Evolutionary conservation across 2,888 invertebrate species (phyloP), one percentile per base, ranked within the genome.

Genomic region (Disparrhopalites patrizii): DNA sequence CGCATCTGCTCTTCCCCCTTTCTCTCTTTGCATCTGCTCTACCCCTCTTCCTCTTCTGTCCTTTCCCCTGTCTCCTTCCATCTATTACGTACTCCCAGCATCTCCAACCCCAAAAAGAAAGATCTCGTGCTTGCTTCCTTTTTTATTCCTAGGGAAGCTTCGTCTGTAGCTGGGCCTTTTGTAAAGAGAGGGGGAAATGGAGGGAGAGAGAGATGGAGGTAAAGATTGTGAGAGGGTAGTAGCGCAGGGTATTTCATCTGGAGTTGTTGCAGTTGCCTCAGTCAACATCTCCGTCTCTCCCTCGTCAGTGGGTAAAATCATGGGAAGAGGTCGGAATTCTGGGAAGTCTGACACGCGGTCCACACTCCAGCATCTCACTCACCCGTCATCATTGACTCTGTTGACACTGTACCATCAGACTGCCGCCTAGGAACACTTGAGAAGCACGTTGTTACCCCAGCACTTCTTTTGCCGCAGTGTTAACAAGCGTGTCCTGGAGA

Each of bases 331-430:
- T 61, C 65, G 54, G 56, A 65, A 43, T 54, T 52, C 36, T 50
- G 18, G 64, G 57, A 38, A 57, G 52, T 50, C 58, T 55, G 51
- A 54, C 65, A 58, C 61, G 61, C 62, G 65, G 65, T 63, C 55
- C 62, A 67, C 18, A 60, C 58, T 55, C 73, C 77, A 74, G 77
- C 77, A 67, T 78, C 78, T 51, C 79, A 79, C 57, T 79, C 77
- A 73, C 78, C 78, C 75, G 78, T 79, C 72, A 79, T 79, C 76
- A 77, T 77, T 70, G 77, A 77, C 65, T 78, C 78, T 68, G 78
- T 78, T 69, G 78, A 31, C 67, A 69, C 47, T 54, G n/a, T n/a
- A n/a, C n/a, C n/a, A n/a, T n/a, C n/a, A n/a, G n/a, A n/a, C n/a
- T n/a, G n/a, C 78, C 71, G 76, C 78, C n/a, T 33, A 56, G 33